Evolutionary conservation across 2,113 vertebrate species (phyloP), one percentile per base, ranked within the genome.

Genomic region (Cynoglossus semilaevis): DNA sequence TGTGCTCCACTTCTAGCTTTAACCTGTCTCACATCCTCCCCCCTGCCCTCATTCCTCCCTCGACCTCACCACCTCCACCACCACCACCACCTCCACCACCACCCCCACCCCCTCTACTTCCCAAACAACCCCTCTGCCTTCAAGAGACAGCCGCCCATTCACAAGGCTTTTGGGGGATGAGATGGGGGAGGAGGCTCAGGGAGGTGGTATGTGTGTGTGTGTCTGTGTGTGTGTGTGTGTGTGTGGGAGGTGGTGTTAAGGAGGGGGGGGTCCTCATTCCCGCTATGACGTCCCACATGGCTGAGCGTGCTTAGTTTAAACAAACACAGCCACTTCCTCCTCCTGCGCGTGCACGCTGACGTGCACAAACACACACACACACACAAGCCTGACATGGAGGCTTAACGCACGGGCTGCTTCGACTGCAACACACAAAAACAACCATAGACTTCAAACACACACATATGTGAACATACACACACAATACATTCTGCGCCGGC

Each of bases 311-410:
- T 87, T 81, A 90, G 92, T 90, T 92, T 92, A 90, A 85, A 91
- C 85, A 91, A 91, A 91, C 82, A 91, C 74, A 89, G 84, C 82
- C 81, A 90, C 92, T 94, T 96, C 93, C 93, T 94, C 88, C 83
- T 87, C 83, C 22, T 29, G 22, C 22, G 22, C 6, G 22, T 29
- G 2, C 22, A 29, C 22, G 22, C 2, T 29, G 61, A 55, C 72
- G 79, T 55, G 18, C 84, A 76, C 79, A 77, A 51, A 40, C 38
- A 40, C 74, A 75, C 71, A 68, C 58, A 79, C 50, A 41, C 70
- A 8, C 42, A 38, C 66, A 63, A 58, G 67, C 54, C 70, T 38
- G 72, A 55, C 66, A 71, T 19, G 54, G 44, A 75, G 15, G 45
- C 16, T 49, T 60, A 55, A 36, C 15, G 38, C 51, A 73, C 49